Conservation (phyloP, 2,888 invertebrate genomes). For the Macrosoma leucophasiata region DNA sequence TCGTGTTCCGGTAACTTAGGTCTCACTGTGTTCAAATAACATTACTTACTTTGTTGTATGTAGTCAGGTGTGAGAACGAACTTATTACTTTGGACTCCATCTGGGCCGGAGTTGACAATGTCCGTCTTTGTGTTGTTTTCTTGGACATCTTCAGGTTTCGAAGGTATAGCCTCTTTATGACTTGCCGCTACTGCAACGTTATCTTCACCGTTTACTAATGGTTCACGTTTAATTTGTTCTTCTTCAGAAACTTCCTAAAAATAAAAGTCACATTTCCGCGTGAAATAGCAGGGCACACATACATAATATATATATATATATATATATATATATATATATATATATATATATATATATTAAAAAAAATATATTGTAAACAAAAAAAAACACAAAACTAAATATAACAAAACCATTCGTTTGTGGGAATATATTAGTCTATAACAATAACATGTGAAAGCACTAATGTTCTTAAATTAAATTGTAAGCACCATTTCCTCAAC, state of each 20-base stretch:
- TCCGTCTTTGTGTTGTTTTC: constrained; percentile 60
- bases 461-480: too few relatives aligned
- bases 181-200: constrained; percentile 56
- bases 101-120: constrained; percentile 49
- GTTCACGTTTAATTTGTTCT: constrained; percentile 49
- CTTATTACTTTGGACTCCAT: constrained; percentile 60
- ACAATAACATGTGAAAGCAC: constrained; percentile 10
- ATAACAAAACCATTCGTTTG: constrained; percentile 46
- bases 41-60: constrained; percentile 92
- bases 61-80: constrained; percentile 94
- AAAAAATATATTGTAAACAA: constrained; percentile 27
- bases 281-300: too few relatives aligned
- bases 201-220: constrained; percentile 63
- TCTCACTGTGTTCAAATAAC: too few relatives aligned
- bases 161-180: constrained; percentile 55
- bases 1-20: too few relatives aligned
- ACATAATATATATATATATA: too few relatives aligned
- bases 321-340: too few relatives aligned
- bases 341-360: constrained; percentile 10
- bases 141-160: constrained; percentile 56
- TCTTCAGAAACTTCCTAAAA: constrained; percentile 60
- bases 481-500: too few relatives aligned
- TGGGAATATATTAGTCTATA: constrained; percentile 68
- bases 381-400: constrained; percentile 35
- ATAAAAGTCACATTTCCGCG: too few relatives aligned